Conservation (phyloP, 2,888 invertebrate genomes). For the Agonopterix arenella region DNA sequence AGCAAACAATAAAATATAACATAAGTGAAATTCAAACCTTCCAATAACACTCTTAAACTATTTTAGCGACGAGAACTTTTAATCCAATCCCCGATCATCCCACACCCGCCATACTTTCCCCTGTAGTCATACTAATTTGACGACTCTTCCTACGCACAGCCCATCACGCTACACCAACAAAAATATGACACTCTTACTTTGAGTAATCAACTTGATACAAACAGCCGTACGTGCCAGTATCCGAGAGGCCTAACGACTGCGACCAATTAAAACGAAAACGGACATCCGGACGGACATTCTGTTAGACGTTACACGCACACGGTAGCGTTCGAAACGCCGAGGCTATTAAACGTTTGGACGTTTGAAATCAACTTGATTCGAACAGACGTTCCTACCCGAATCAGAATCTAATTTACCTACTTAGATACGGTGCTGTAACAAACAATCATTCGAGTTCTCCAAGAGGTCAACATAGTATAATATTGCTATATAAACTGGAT, state of each 20-base stretch:
- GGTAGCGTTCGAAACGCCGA: neutral
- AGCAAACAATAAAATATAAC: too few species aligned
- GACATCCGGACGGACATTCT: conserved; percentile 1
- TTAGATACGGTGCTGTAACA: too few species aligned
- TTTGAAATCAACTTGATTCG: too few species aligned
- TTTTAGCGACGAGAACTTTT: too few species aligned
- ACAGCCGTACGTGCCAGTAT: conserved; percentile 36
- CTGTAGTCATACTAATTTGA: conserved; percentile 7
- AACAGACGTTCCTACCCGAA: too few species aligned
- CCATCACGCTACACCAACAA: conserved; percentile 25
- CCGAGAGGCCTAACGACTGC: conserved; percentile 39
- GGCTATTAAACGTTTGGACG: neutral
- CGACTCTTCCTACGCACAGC: neutral
- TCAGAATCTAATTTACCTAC: too few species aligned
- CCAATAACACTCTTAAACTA: too few species aligned
- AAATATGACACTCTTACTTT: conserved; percentile 47
- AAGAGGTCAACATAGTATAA: too few species aligned
- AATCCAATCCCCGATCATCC: too few species aligned
- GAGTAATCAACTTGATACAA: conserved; percentile 53
- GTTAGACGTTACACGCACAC: neutral
- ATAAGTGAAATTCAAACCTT: too few species aligned
- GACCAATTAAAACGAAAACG: conserved; percentile 49
- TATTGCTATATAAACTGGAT: too few species aligned
- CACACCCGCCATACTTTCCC: neutral
- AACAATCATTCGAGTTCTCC: too few species aligned